Conservation (phyloP, 2,888 invertebrate species). For the Diaphora mendica region DNA sequence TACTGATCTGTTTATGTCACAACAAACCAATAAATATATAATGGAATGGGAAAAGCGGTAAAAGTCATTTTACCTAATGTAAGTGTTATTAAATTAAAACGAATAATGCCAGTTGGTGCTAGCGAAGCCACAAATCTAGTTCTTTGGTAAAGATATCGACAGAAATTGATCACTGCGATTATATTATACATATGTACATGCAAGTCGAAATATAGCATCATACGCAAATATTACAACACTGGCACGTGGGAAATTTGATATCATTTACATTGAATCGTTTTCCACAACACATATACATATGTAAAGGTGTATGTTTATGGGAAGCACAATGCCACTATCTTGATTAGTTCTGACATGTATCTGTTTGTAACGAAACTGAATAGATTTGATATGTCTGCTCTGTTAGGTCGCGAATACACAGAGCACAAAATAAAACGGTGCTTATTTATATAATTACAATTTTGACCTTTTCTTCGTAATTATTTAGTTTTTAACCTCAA, state of each 20-base stretch:
- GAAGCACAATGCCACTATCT: slow-evolving; percentile 45
- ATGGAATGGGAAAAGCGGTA: too few relatives aligned
- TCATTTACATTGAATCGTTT: slow-evolving; percentile 56
- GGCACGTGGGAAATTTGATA: slow-evolving; percentile 28
- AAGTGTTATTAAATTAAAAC: too few relatives aligned
- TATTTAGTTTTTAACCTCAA: too few relatives aligned
- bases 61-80: too few relatives aligned
- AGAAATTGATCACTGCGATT: not conserved
- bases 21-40: too few relatives aligned
- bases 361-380: slow-evolving; percentile 33
- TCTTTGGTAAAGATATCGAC: not conserved
- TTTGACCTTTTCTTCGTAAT: too few relatives aligned
- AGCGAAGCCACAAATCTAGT: not conserved
- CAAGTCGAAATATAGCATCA: not conserved
- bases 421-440: not conserved
- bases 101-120: too few relatives aligned
- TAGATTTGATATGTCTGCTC: slow-evolving; percentile 19
- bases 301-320: slow-evolving; percentile 35
- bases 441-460: not conserved
- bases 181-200: not conserved
- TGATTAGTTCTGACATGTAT: slow-evolving; percentile 32
- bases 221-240: not conserved
- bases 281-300: slow-evolving; percentile 21
- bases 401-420: not conserved
- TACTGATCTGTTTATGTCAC: too few relatives aligned